phyloP scores from a whole-genome alignment of 2,797 vertebrate species.

The Graptemys geographica region DNA sequence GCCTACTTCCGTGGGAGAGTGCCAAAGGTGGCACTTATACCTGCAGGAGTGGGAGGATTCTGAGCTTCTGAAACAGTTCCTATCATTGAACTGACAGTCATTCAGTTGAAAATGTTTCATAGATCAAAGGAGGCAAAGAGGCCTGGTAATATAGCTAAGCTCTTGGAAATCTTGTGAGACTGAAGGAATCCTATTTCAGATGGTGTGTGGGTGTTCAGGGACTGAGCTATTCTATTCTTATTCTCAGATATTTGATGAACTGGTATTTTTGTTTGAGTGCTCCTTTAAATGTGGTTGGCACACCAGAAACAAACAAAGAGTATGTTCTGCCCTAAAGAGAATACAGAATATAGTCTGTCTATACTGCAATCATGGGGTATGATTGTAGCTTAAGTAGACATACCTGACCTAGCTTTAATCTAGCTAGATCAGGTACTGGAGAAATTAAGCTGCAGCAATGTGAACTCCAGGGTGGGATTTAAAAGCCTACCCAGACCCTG shows the following conservation, averaged over 20 bases:
- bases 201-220: not conserved
- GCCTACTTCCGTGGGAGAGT: not conserved
- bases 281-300: not conserved
- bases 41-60: not conserved
- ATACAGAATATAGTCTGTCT: not conserved
- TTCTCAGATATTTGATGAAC: not conserved
- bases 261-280: not conserved
- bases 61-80: not conserved
- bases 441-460: not conserved
- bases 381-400: not conserved
- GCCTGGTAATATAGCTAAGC: accelerated
- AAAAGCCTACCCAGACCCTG: not conserved
- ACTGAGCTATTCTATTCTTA: not conserved
- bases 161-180: not conserved
- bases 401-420: not conserved
- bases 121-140: not conserved
- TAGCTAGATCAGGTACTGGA: not conserved
- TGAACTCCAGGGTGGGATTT: not conserved
- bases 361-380: not conserved
- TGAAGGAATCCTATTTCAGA: not conserved
- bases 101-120: not conserved
- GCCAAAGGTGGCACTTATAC: not conserved
- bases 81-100: not conserved
- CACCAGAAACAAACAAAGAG: not conserved
- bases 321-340: not conserved